Base-by-base conservation (phyloP, 2,888 invertebrate genomes). In the Pantelozetes paolii region DNA sequence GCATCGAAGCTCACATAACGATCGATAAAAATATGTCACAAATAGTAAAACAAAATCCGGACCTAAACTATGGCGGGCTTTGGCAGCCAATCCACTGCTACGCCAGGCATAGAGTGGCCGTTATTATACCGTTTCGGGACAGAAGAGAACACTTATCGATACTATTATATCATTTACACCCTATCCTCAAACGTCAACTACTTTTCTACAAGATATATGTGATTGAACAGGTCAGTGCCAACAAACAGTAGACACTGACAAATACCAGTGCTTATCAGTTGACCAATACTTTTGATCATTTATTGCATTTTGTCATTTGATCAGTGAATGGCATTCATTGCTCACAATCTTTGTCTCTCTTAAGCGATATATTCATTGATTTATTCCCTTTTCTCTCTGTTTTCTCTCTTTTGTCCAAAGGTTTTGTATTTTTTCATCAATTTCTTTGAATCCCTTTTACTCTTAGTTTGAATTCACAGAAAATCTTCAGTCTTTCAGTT, bases 201-300 rank as follows among this genome's bases (percentile, higher is more conserved):
- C 78, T 85, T 28, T 82, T 83, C 71, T 86, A 85, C 77, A 81
- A 82, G 76, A 82, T 86, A 48, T 84, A 84, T 79, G 83, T 86
- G 8, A 82, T 84, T 1, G 86, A 86, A 79, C 85, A 86, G 82
- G 83, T 83, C 74, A 78, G 77, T 76, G n/a, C n/a, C n/a, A n/a
- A n/a, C n/a, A n/a, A n/a, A n/a, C n/a, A n/a, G n/a, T n/a, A n/a
- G n/a, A n/a, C n/a, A n/a, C n/a, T n/a, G n/a, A 36, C 36, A 36
- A 8, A 36, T 36, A 36, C 5, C 9, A 36, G n/a, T n/a, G n/a
- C n/a, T n/a, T n/a, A n/a, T n/a, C n/a, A n/a, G n/a, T 36, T 36
- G 11, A 8, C 36, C 18, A 9, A 13, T 15, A 45, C 45, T 45
- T 18, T 2, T 18, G 2, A 15, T 2, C 11, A 45, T 9, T 45